Percentiles rank a stretch among this genome's conserved stretches.
phyloP scores from a whole-genome alignment of 2,797 vertebrate species.

The Threskiornis aethiopicus region DNA sequence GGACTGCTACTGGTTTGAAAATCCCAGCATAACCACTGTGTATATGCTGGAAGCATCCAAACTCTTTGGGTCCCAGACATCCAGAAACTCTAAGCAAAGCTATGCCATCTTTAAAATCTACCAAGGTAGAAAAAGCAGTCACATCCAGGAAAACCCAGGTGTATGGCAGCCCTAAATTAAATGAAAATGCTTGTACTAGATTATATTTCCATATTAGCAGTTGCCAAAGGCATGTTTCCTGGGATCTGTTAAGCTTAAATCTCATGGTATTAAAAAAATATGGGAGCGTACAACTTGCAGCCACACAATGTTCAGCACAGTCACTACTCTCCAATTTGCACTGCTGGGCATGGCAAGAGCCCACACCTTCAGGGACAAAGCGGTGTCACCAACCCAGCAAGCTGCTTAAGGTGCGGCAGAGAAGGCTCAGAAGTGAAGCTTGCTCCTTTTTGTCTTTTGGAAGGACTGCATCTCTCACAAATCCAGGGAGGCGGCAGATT shows the following conservation, averaged over 20 bases:
- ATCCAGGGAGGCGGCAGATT: background rate
- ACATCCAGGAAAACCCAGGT: background rate
- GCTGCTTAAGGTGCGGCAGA: rapidly evolving
- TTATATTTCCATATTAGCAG: background rate
- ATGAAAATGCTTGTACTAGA: background rate
- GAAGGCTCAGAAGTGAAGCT: background rate
- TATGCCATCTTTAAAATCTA: background rate
- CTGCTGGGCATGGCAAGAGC: background rate
- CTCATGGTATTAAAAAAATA: background rate
- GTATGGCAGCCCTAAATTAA: background rate
- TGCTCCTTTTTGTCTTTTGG: background rate
- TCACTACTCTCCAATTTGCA: background rate
- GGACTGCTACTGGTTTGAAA: background rate
- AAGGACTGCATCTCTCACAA: background rate
- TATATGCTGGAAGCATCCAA: background rate
- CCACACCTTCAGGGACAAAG: background rate
- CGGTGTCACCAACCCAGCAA: background rate
- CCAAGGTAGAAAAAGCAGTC: background rate
- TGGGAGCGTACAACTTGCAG: background rate
- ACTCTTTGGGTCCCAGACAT: background rate
- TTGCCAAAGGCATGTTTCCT: background rate
- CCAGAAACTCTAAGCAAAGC: background rate
- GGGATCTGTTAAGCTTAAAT: background rate
- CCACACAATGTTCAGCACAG: background rate
- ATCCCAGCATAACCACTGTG: background rate